Evolutionary conservation across 2,888 invertebrate genomes (phyloP), one percentile per base, ranked within the genome.

Genomic region (Lasioglossum malachurum): DNA sequence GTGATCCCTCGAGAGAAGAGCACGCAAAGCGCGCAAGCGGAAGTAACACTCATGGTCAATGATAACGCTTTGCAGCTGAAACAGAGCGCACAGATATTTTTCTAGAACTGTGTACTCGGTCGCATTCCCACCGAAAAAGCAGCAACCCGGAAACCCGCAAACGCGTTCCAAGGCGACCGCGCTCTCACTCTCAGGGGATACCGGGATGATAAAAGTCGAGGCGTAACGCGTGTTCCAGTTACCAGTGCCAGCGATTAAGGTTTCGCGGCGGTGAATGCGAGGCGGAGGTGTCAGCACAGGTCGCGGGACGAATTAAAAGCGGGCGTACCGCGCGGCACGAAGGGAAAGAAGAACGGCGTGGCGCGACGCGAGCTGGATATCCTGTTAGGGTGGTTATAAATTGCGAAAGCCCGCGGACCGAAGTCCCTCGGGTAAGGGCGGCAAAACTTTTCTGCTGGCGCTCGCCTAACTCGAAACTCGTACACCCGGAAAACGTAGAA

Each of bases 311-410:
- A 79, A 84, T 88, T 87, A 89, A 87, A 89, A 78, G 69, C 77
- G 10, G 64, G 75, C 79, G 83, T 82, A 85, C 12, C 57, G 79
- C 78, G 82, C 81, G 84, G 83, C 53, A 82, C 72, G 80, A 83
- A 90, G 88, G 88, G 83, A 88, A 90, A 71, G 91, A 90, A 87
- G 91, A 90, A 87, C 83, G 82, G 23, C 23, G 27, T 16, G 31
- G 64, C n/a, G 41, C 80, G 69, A 79, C 78, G 92, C 88, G 90
- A 89, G 92, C 92, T 93, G 92, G 92, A 93, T n/a, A 57, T 94
- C 93, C 94, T 92, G 94, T 94, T 94, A 93, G 94, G 90, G 88
- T 86, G 93, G 93, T 93, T 94, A 94, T 94, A 94, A 94, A 94
- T 94, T 93, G 92, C 90, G 84, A 90, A 91, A 93, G 90, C 89